phyloP scores from a whole-genome alignment of 2,113 vertebrate species.

The Heterotis niloticus region DNA sequence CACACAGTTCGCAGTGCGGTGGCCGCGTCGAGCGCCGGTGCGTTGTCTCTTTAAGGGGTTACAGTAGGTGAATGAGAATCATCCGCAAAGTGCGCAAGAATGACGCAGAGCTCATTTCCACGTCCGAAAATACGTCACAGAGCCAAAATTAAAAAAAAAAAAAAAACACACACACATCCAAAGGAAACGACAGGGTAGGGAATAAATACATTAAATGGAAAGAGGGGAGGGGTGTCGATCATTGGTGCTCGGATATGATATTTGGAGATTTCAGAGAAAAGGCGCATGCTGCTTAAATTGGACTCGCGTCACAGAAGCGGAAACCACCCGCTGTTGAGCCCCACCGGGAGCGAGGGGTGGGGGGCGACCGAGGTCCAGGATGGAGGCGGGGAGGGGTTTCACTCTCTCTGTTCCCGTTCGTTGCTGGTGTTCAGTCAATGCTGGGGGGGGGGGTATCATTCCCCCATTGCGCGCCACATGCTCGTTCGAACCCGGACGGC shows the following conservation, averaged over 20 bases:
- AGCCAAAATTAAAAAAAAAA: slow-evolving; percentile 47
- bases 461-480: neutral
- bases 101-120: slow-evolving; percentile 67
- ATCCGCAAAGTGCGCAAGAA: slow-evolving; percentile 70
- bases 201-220: slow-evolving; percentile 22
- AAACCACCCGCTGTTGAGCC: slow-evolving; percentile 55
- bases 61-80: slow-evolving; percentile 63
- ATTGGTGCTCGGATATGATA: slow-evolving; percentile 7
- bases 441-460: slow-evolving; percentile 4
- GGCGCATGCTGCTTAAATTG: slow-evolving; percentile 2
- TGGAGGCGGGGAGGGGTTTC: slow-evolving; percentile 19
- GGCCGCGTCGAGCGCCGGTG: slow-evolving; percentile 31
- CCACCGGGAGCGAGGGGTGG: slow-evolving; percentile 32
- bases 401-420: slow-evolving; percentile 22
- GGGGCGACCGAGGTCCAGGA: slow-evolving; percentile 24
- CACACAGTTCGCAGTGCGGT: slow-evolving; percentile 57
- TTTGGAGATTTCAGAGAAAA: neutral
- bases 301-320: slow-evolving; percentile 53
- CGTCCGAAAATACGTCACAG: slow-evolving; percentile 59
- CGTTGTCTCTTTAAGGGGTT: slow-evolving; percentile 62
- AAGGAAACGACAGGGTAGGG: slow-evolving; percentile 43
- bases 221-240: slow-evolving; percentile 17
- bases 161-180: slow-evolving; percentile 35
- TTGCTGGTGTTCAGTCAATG: slow-evolving; percentile 4
- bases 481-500: neutral